phyloP scores from a whole-genome alignment of 2,888 invertebrate species.

The Agrochola macilenta region DNA sequence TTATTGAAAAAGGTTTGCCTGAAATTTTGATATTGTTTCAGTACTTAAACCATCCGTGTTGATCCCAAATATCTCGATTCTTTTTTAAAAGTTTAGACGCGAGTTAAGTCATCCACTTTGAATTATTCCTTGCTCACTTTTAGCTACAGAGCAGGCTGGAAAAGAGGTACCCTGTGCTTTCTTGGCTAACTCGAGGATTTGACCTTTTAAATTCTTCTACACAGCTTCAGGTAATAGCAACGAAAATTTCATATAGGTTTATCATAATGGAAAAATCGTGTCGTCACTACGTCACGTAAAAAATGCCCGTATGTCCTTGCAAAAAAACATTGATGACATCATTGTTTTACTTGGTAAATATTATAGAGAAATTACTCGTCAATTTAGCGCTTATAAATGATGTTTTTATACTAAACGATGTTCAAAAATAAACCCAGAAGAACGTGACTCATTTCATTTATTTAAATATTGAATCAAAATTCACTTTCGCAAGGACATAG shows the following conservation, averaged over 20 bases:
- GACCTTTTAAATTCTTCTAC: neutral
- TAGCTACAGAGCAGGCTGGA: neutral
- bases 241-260: neutral
- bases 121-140: neutral
- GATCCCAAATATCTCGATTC: too few relatives aligned
- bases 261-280: slow-evolving; percentile 39
- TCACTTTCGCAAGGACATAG: slow-evolving; percentile 2
- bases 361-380: slow-evolving; percentile 1
- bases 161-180: neutral
- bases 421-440: neutral
- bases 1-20: neutral
- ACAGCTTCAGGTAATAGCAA: neutral
- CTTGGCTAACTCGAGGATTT: neutral
- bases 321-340: slow-evolving; percentile 32
- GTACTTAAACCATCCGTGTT: neutral
- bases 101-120: too few relatives aligned
- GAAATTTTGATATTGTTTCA: neutral
- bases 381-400: neutral
- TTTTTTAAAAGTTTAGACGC: too few relatives aligned
- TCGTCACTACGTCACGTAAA: slow-evolving; percentile 1
- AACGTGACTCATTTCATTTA: neutral
- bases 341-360: slow-evolving; percentile 24
- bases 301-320: slow-evolving; percentile 30
- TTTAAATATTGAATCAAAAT: neutral
- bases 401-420: neutral